These are phyloP conservation scores for Pyrochroa serraticornis DNA, from an alignment of 2,888 invertebrate species.

Conservation along the genomic window DNA sequence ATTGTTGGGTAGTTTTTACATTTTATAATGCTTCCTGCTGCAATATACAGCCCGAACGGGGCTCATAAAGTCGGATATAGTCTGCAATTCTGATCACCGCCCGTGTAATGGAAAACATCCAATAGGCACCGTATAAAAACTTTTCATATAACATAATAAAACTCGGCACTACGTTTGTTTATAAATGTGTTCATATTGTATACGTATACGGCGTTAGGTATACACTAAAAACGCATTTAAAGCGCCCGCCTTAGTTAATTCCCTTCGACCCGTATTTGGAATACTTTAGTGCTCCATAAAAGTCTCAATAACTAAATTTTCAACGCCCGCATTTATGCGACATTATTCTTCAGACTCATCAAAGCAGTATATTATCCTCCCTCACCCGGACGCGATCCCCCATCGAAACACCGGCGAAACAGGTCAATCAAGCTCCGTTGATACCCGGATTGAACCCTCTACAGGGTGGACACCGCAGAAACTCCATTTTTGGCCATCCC, in stretches of 20 bases:
- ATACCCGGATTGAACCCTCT: background rate
- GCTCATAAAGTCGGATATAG: constrained; percentile 54
- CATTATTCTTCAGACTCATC: constrained; percentile 38
- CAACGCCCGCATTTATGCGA: constrained; percentile 43
- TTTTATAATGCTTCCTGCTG: constrained; percentile 55
- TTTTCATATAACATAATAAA: constrained; percentile 33
- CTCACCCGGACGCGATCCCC: no score
- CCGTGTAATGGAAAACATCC: constrained; percentile 54
- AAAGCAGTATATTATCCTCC: constrained; percentile 20
- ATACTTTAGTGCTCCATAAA: constrained; percentile 43
- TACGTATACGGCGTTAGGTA: constrained; percentile 31
- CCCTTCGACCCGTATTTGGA: constrained; percentile 39
- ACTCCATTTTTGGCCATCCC: constrained; percentile 3
- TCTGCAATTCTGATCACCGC: constrained; percentile 55
- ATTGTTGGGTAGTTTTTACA: constrained; percentile 57
- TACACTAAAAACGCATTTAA: constrained; percentile 33
- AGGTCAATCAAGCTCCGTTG: constrained; percentile 2
- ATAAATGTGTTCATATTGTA: constrained; percentile 44
- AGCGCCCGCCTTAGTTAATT: constrained; percentile 39
- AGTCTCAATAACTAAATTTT: constrained; percentile 47
- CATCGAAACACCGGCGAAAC: constrained; percentile 1
- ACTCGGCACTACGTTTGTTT: constrained; percentile 36
- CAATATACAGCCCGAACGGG: constrained; percentile 54
- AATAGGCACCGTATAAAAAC: constrained; percentile 55
- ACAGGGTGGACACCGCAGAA: background rate